A percentile compares a stretch with the other conserved stretches of the same genome.
phyloP scores from a whole-genome alignment of 1,140 invertebrate species.

The Melipona quadrifasciata region DNA sequence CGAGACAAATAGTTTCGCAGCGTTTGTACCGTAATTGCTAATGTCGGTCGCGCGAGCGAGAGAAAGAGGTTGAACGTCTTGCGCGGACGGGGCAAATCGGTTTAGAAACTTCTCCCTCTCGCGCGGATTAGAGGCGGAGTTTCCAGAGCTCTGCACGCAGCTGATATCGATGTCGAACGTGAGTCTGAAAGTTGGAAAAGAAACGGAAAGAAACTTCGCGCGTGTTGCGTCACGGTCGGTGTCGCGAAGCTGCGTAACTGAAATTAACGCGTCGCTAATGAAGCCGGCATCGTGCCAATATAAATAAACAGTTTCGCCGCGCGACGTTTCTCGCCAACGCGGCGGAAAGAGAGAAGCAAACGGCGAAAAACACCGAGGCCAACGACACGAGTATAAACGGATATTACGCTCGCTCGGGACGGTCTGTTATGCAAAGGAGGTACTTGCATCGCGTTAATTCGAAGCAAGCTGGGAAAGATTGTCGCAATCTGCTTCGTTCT shows the following conservation, averaged over 20 bases:
- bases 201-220: neutral
- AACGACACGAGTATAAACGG: neutral
- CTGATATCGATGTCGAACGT: too few relatives aligned
- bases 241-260: neutral
- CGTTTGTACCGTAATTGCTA: neutral
- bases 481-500: too few relatives aligned
- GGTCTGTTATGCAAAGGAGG: neutral
- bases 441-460: neutral
- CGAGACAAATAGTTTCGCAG: neutral
- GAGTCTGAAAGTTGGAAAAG: too few relatives aligned
- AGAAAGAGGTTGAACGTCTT: neutral
- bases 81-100: neutral
- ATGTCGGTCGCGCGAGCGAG: too few relatives aligned
- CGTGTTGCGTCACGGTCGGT: neutral
- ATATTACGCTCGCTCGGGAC: neutral
- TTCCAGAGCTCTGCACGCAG: too few relatives aligned
- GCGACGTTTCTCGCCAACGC: neutral
- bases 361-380: neutral
- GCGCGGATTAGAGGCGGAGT: neutral
- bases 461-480: neutral
- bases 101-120: neutral
- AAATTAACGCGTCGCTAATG: slow-evolving; percentile 9
- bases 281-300: neutral
- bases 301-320: slow-evolving; percentile 23
- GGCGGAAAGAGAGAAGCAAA: neutral